Conservation (phyloP, 2,113 vertebrate genomes). For the Anolis carolinensis region DNA sequence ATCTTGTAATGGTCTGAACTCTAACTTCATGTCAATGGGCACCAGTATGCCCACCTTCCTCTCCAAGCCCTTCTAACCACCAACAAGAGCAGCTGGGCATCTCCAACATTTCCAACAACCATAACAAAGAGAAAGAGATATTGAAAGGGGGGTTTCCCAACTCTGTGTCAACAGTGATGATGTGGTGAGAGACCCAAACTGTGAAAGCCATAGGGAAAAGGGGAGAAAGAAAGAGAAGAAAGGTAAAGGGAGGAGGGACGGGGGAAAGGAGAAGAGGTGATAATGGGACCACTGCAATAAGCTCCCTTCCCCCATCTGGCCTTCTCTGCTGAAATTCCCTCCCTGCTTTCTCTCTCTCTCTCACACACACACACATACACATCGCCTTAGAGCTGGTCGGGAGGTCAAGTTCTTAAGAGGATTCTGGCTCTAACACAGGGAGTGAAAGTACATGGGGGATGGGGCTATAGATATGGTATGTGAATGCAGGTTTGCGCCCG, state of each 20-base stretch:
- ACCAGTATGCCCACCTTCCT: background rate
- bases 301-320: background rate
- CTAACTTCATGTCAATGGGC: no score
- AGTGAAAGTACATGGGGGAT: background rate
- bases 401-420: constrained; percentile 18
- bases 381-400: background rate
- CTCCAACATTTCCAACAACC: background rate
- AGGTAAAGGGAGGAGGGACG: background rate
- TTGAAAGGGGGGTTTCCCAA: background rate
- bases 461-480: background rate
- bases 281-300: background rate
- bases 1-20: background rate
- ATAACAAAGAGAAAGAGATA: background rate
- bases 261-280: background rate
- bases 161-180: background rate
- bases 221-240: background rate
- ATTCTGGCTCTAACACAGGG: constrained; percentile 6
- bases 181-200: background rate
- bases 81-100: background rate
- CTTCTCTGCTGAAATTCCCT: constrained; percentile 10
- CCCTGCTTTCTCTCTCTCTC: background rate
- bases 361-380: background rate
- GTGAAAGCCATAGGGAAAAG: background rate
- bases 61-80: no score
- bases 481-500: background rate